Evolutionary conservation across 2,888 invertebrate genomes (phyloP), one percentile per base, ranked within the genome.

Genomic region (Eupithecia vulgata): DNA sequence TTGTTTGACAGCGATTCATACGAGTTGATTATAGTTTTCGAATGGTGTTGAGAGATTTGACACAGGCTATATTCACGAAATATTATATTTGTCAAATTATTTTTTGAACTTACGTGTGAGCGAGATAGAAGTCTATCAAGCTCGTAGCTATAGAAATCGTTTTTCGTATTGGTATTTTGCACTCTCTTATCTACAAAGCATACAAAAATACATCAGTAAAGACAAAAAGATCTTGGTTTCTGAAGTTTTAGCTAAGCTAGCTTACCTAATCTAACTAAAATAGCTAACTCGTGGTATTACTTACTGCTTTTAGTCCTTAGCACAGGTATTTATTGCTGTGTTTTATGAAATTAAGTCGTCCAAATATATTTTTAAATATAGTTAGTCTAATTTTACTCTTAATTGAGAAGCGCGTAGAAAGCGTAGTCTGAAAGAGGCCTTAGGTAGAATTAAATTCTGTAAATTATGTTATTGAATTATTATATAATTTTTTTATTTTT

Each of bases 401-500:
- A 52, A n/a, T 65, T 69, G 45, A 40, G 48, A 52, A 34, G 37
- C 8, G 52, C 57, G 42, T 52, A 48, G 70, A 57, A 57, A 68
- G 64, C 68, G 61, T 62, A 71, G 71, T 71, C 67, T 71, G 70
- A 70, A 25, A 37, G 65, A 70, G 52, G 61, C 68, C 71, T 73
- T 62, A 69, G 66, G 25, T 64, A 64, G 62, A 30, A 35, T 6
- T 17, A 34, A 62, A 30, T 61, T 68, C 62, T 76, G 73, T 68
- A 25, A 35, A 52, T 71, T 67, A 42, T 34, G 42, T 40, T 7
- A 68, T 68, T 40, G 15, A 34, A 61, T 37, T 34, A 21, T 64
- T 37, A 21, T 21, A 37, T 64, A 35, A n/a, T n/a, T 64, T 34
- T 61, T 64, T 57, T 57, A 57, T 25, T n/a, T 25, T 57, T 57